Conservation (phyloP, 2,888 invertebrate genomes). For the Celastrina argiolus region DNA sequence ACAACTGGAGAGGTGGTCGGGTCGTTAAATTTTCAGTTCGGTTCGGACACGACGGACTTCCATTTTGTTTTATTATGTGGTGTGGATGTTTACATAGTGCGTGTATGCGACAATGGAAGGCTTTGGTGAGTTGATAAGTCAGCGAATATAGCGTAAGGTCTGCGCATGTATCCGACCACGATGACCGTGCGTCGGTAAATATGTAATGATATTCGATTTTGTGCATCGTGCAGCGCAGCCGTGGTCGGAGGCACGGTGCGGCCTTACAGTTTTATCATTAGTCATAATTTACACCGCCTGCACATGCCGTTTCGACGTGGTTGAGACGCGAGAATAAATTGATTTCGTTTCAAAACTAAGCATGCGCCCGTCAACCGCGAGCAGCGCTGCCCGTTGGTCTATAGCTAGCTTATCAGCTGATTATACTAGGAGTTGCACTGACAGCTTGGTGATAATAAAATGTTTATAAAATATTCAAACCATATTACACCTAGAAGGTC, state of each 20-base stretch:
- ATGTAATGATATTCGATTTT: conserved; percentile 69
- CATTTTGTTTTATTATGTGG: conserved; percentile 77
- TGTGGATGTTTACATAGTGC: conserved; percentile 70
- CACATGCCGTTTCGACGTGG: conserved; percentile 32
- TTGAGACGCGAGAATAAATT: conserved; percentile 48
- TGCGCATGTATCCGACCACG: conserved; percentile 71
- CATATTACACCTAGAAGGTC: conserved; percentile 30
- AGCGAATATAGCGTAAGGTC: conserved; percentile 45
- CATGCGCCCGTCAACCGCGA: conserved; percentile 60
- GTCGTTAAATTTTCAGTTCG: conserved; percentile 69
- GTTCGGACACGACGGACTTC: conserved; percentile 67
- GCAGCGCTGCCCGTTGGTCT: conserved; percentile 40
- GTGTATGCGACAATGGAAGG: conserved; percentile 68
- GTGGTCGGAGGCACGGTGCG: conserved; percentile 37
- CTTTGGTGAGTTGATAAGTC: conserved; percentile 59
- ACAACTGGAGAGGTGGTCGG: conserved; percentile 62
- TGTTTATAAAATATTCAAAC: conserved; percentile 47
- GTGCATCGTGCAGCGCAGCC: conserved; percentile 66
- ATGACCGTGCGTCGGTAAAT: conserved; percentile 70
- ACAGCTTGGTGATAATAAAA: conserved; percentile 45
- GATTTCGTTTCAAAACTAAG: conserved; percentile 60
- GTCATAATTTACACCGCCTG: conserved; percentile 36
- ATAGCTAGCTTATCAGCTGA: conserved; percentile 69
- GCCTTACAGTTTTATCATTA: conserved; percentile 41
- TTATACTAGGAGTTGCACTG: conserved; percentile 53